These are phyloP conservation scores for Callospermophilus lateralis DNA, from an alignment of 2,113 vertebrate species.

Conservation along the genomic window DNA sequence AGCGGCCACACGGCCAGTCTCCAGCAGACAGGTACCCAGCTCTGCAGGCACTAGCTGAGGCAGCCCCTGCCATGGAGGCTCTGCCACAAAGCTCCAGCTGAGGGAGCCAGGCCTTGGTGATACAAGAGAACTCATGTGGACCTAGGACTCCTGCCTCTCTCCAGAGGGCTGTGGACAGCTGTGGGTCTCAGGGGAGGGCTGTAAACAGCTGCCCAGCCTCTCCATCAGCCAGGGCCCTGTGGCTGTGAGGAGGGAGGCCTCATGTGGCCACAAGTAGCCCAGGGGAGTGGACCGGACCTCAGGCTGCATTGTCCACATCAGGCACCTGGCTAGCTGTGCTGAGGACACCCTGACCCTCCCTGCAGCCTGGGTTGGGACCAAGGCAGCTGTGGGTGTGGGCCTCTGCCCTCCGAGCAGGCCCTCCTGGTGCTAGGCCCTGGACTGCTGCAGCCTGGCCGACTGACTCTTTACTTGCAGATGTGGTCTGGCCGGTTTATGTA, in stretches of 20 bases:
- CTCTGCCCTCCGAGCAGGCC: background rate
- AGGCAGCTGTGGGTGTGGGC: background rate
- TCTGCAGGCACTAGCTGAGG: slow-evolving; percentile 48
- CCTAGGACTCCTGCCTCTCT: background rate
- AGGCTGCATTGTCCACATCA: background rate
- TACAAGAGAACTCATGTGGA: background rate
- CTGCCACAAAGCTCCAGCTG: accelerated
- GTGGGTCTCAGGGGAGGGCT: background rate
- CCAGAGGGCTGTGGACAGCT: background rate
- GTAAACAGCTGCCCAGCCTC: background rate
- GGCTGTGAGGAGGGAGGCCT: background rate
- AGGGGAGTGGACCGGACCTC: background rate
- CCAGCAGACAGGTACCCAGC: accelerated
- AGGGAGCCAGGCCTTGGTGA: background rate
- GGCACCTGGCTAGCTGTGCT: background rate
- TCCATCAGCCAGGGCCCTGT: accelerated
- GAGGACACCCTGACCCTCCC: background rate
- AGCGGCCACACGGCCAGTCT: slow-evolving; percentile 40
- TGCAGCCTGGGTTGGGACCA: accelerated
- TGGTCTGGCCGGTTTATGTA: slow-evolving; percentile 69
- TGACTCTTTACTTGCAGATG: background rate
- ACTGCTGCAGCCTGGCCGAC: background rate
- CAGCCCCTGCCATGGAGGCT: background rate
- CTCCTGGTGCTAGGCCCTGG: slow-evolving; percentile 66
- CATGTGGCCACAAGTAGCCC: background rate